Percentiles rank a stretch among this genome's conserved stretches.
Evolutionary conservation across 2,797 vertebrate species (phyloP).

Genomic region (Pangasius krempfi): DNA sequence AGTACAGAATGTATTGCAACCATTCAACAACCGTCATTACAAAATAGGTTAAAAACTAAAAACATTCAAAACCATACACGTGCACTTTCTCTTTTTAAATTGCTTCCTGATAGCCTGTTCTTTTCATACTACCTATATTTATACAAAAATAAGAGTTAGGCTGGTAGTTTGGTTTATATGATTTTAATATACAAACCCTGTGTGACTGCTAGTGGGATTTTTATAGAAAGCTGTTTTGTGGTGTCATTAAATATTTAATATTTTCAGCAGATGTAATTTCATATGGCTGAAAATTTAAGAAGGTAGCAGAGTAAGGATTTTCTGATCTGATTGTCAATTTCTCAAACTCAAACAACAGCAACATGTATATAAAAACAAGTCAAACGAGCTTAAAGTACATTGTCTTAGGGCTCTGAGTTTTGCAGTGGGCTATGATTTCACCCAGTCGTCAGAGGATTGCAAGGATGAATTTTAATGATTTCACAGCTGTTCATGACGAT

Average conservation of each 20-base stretch:
- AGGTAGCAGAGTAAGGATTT: background rate
- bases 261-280: background rate
- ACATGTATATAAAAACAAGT: background rate
- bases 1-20: slow-evolving; percentile 54
- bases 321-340: slow-evolving; percentile 16
- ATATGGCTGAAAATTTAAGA: background rate
- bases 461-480: background rate
- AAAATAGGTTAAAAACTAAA: slow-evolving; percentile 17
- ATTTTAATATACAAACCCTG: slow-evolving; percentile 14
- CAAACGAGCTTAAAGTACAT: background rate
- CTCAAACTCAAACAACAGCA: background rate
- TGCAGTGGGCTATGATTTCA: background rate
- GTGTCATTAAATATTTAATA: background rate
- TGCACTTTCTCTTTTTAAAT: slow-evolving; percentile 15
- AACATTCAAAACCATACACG: slow-evolving; percentile 31
- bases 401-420: background rate
- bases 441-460: background rate
- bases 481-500: background rate
- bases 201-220: background rate
- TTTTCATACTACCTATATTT: too few species aligned
- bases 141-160: slow-evolving; percentile 46
- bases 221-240: background rate
- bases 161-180: background rate
- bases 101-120: background rate
- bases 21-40: slow-evolving; percentile 31